phyloP scores from a whole-genome alignment of 2,113 vertebrate genomes.

The Varanus salvator region DNA sequence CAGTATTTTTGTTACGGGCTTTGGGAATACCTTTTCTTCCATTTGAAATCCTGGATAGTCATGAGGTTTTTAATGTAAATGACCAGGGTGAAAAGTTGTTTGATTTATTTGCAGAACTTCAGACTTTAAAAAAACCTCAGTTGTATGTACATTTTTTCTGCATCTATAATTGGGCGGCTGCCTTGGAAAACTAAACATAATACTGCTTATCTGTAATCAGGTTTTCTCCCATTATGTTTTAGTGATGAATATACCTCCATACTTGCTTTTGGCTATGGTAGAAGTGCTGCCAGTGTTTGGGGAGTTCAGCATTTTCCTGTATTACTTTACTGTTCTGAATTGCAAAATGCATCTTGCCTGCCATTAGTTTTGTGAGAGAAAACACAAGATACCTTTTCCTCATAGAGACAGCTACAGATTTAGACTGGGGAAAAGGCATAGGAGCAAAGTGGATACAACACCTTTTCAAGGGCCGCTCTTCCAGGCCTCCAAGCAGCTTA shows the following conservation, averaged over 20 bases:
- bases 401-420: not conserved
- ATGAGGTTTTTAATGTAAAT: not conserved
- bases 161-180: not conserved
- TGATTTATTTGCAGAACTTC: not conserved
- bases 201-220: not conserved
- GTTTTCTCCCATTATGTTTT: not conserved
- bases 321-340: not conserved
- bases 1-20: not conserved
- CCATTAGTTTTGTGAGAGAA: not conserved
- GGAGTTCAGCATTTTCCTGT: not conserved
- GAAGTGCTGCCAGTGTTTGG: too few relatives aligned
- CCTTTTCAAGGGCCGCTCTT: not conserved
- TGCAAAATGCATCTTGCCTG: not conserved
- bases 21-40: constrained; percentile 43
- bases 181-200: not conserved
- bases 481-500: not conserved
- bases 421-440: not conserved
- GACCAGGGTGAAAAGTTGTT: not conserved
- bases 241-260: not conserved
- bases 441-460: not conserved
- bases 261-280: not conserved
- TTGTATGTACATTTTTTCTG: not conserved
- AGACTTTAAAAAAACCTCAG: not conserved
- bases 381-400: not conserved
- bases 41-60: not conserved